Conservation (phyloP, 2,797 vertebrate species). For the Pristis pectinata region DNA sequence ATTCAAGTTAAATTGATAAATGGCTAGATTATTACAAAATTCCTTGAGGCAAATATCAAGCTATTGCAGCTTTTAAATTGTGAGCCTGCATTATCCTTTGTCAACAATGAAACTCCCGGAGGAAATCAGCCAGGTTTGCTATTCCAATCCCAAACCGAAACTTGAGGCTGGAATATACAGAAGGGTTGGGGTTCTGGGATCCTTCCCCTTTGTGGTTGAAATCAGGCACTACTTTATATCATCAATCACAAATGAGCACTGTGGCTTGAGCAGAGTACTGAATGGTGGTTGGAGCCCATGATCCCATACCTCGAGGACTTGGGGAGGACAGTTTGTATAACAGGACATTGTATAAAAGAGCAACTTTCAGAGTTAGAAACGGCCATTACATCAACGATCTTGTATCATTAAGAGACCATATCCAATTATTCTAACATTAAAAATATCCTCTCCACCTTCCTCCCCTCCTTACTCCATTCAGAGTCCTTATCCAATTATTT, state of each 20-base stretch:
- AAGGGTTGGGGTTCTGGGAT: background rate
- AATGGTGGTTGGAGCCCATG: background rate
- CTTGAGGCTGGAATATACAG: background rate
- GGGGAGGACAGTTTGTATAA: background rate
- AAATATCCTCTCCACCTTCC: background rate
- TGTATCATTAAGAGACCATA: background rate
- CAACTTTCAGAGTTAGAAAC: background rate
- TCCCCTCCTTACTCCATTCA: background rate
- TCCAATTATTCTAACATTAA: background rate
- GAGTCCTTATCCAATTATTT: background rate
- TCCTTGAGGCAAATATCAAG: background rate
- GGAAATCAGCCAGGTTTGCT: background rate
- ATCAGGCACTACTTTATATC: background rate
- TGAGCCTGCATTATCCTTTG: background rate
- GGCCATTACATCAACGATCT: background rate
- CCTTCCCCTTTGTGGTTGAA: background rate
- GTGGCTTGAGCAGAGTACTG: background rate
- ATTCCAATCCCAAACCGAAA: background rate
- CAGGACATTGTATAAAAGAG: background rate
- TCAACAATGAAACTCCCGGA: background rate
- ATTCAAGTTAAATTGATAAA: background rate
- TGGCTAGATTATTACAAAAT: background rate
- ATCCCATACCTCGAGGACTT: background rate
- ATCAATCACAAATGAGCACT: background rate
- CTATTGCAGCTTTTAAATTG: background rate